Percentiles rank a stretch among this genome's conserved stretches.
phyloP scores from a whole-genome alignment of 1,140 invertebrate genomes.

The Belonocnema kinseyi region DNA sequence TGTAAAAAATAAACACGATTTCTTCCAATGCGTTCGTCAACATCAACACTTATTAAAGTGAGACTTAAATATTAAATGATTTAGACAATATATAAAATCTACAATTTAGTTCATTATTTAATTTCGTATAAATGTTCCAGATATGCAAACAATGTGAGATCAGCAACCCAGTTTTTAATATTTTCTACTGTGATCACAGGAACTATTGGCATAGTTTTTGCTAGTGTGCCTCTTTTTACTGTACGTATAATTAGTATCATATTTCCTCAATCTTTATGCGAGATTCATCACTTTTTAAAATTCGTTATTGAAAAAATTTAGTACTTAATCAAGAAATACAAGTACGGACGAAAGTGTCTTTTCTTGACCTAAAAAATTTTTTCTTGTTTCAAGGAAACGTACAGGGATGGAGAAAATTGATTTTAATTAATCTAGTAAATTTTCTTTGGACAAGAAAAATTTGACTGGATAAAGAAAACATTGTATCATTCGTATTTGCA shows the following conservation, averaged over 20 bases:
- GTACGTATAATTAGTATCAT: conserved; percentile 40
- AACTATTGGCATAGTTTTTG: conserved; percentile 47
- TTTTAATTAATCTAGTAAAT: too few relatives aligned
- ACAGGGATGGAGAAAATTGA: too few relatives aligned
- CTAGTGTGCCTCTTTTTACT: conserved; percentile 51
- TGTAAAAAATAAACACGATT: conserved; percentile 36
- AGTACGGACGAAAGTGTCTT: too few relatives aligned
- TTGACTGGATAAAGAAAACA: too few relatives aligned
- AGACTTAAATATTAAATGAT: not conserved
- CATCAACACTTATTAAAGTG: conserved; percentile 59
- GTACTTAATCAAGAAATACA: too few relatives aligned
- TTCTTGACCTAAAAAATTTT: too few relatives aligned
- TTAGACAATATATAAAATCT: not conserved
- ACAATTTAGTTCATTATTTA: not conserved
- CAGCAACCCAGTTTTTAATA: conserved; percentile 32
- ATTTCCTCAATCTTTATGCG: too few relatives aligned
- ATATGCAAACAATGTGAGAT: conserved; percentile 35
- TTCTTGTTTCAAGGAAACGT: too few relatives aligned
- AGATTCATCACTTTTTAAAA: not conserved
- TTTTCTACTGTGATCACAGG: conserved; percentile 43
- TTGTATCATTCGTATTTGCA: too few relatives aligned
- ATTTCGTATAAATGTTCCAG: conserved; percentile 31
- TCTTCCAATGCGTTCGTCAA: conserved; percentile 54
- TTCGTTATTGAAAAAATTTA: not conserved
- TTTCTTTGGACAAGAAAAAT: too few relatives aligned